phyloP scores from a whole-genome alignment of 2,888 invertebrate genomes.

The Leptinotarsa tumamoca region DNA sequence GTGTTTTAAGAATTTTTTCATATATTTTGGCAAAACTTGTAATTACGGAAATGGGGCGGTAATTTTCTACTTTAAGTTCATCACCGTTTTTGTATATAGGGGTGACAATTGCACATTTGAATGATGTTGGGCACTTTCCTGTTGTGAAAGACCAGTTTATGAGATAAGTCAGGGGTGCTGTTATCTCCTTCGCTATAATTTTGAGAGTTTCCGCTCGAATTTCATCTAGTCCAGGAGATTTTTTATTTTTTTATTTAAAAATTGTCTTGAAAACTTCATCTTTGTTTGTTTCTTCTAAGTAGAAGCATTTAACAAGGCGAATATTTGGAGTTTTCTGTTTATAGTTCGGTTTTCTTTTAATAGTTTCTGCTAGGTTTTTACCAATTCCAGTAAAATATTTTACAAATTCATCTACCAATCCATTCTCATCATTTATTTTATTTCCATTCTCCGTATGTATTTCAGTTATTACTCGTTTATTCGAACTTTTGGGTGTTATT shows the following conservation, averaged over 20 bases:
- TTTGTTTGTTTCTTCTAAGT: no score
- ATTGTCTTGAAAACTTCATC: no score
- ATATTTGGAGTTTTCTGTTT: no score
- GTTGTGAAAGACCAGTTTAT: constrained; percentile 17
- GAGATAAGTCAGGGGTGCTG: constrained; percentile 5
- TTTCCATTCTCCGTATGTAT: no score
- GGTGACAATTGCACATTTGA: not conserved
- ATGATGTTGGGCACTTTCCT: constrained; percentile 5
- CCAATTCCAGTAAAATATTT: no score
- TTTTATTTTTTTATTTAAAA: constrained; percentile 12
- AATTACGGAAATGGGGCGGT: not conserved
- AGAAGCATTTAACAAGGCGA: no score
- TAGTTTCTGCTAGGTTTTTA: no score
- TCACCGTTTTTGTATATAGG: constrained; percentile 11
- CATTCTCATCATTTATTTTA: no score
- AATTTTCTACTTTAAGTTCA: not conserved
- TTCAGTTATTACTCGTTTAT: no score
- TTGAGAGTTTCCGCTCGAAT: constrained; percentile 10
- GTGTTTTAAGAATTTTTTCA: constrained; percentile 14
- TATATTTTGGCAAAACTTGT: not conserved
- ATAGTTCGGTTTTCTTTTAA: no score
- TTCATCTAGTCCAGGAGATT: constrained; percentile 13
- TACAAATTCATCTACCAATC: no score
- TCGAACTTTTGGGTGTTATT: no score
- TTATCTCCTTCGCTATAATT: constrained; percentile 7